phyloP scores from a whole-genome alignment of 2,113 vertebrate species.

The Acanthochromis polyacanthus region DNA sequence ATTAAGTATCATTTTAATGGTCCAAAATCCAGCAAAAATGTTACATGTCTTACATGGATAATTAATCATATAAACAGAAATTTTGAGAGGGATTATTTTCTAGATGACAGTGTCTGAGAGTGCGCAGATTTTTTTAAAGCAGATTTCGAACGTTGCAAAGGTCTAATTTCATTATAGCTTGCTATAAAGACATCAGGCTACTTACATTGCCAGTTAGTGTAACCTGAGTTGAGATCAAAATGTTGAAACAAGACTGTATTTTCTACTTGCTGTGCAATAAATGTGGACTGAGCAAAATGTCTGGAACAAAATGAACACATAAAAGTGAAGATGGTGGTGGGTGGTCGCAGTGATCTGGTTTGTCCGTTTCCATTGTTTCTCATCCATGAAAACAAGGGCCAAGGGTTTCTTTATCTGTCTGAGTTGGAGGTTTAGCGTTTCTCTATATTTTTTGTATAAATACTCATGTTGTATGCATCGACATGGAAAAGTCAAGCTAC shows the following conservation, averaged over 20 bases:
- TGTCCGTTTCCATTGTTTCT: conserved; percentile 16
- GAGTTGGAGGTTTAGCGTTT: conserved; percentile 1
- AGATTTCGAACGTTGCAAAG: not conserved
- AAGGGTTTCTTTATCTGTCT: not conserved
- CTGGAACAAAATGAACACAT: conserved; percentile 19
- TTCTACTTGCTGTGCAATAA: conserved; percentile 35
- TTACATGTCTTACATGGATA: not conserved
- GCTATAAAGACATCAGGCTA: conserved; percentile 9
- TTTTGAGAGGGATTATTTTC: conserved; percentile 18
- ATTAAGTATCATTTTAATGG: not conserved
- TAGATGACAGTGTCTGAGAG: conserved; percentile 2
- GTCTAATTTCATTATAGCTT: conserved; percentile 9
- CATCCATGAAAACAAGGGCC: not conserved
- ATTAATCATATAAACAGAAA: conserved; percentile 22
- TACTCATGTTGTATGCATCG: conserved; percentile 9
- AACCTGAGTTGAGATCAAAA: conserved; percentile 21
- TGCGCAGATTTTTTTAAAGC: not conserved
- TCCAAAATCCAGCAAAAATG: conserved; percentile 12
- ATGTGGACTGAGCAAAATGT: conserved; percentile 20
- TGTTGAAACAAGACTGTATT: conserved; percentile 8
- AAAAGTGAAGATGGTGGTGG: conserved; percentile 18
- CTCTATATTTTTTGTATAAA: too few species aligned
- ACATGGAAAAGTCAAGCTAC: conserved; percentile 16
- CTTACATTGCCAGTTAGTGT: conserved; percentile 6
- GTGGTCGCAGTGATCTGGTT: conserved; percentile 39